These are phyloP conservation scores for Dasypogon diadema DNA, from an alignment of 2,888 invertebrate species.

Conservation along the genomic window DNA sequence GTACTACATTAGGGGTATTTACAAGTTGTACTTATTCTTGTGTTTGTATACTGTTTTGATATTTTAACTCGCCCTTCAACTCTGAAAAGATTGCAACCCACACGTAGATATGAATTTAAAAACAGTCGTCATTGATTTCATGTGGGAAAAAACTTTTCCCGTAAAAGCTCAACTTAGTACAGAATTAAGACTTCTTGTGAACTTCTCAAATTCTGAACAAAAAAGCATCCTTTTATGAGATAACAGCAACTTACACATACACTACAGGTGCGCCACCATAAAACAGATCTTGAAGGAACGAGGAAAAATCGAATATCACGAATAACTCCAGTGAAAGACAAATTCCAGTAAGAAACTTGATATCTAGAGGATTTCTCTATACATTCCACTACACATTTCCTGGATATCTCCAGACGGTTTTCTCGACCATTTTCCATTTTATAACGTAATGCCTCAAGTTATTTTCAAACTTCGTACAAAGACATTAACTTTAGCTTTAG, in stretches of 20 bases:
- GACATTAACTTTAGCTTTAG: conserved; percentile 45
- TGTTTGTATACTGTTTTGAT: too few relatives aligned
- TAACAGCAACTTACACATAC: neutral
- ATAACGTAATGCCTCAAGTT: conserved; percentile 43
- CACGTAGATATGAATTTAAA: too few relatives aligned
- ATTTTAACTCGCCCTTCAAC: too few relatives aligned
- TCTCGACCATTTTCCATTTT: conserved; percentile 40
- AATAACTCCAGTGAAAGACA: conserved; percentile 13
- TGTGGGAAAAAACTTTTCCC: too few relatives aligned
- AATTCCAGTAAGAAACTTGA: conserved; percentile 24
- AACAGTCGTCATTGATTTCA: too few relatives aligned
- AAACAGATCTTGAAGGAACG: conserved; percentile 3
- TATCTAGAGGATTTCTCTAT: conserved; percentile 10
- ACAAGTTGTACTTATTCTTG: too few relatives aligned
- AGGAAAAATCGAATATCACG: conserved; percentile 31
- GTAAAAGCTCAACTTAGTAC: too few relatives aligned
- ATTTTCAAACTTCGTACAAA: conserved; percentile 47
- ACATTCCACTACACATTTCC: conserved; percentile 37
- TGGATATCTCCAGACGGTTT: conserved; percentile 31
- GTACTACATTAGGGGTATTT: too few relatives aligned
- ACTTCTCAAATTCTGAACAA: too few relatives aligned
- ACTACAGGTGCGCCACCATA: conserved; percentile 16
- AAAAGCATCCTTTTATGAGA: neutral
- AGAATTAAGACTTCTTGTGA: too few relatives aligned
- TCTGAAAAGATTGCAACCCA: too few relatives aligned